A percentile compares a stretch with the other conserved stretches of the same genome.
Conservation (phyloP, 2,888 invertebrate genomes). For the Imbricaverruca yamaguchii region DNA sequence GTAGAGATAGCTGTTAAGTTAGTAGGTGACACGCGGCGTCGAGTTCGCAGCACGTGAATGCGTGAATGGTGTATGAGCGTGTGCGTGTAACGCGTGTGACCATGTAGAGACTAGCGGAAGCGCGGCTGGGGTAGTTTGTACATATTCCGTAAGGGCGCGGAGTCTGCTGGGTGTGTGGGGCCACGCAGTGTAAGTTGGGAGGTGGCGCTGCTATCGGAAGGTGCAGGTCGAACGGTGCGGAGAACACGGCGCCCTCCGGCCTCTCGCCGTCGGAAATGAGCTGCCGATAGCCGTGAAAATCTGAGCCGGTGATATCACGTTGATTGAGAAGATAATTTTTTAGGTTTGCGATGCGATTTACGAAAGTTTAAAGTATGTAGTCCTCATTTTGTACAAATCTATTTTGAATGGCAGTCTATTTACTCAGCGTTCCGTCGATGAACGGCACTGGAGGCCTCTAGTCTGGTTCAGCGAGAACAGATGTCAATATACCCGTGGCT, state of each 20-base stretch:
- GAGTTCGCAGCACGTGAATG: too few relatives aligned
- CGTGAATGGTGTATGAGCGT: too few relatives aligned
- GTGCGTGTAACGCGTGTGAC: too few relatives aligned
- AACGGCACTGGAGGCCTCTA: not conserved
- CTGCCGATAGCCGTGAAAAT: not conserved
- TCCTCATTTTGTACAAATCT: constrained; percentile 12
- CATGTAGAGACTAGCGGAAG: not conserved
- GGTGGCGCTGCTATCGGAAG: too few relatives aligned
- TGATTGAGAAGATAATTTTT: not conserved
- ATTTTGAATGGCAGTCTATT: constrained; percentile 3
- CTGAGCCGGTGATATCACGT: not conserved
- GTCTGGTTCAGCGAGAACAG: not conserved
- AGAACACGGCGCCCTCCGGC: not conserved
- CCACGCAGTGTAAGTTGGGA: not conserved
- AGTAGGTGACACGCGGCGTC: too few relatives aligned
- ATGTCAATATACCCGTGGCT: constrained; percentile 10
- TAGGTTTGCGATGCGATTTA: not conserved
- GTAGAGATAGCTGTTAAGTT: too few relatives aligned
- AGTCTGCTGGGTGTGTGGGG: not conserved
- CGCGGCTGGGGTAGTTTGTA: not conserved
- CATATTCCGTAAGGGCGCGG: not conserved
- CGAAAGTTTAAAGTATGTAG: not conserved
- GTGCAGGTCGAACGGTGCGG: too few relatives aligned
- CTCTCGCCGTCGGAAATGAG: not conserved
- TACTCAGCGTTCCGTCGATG: not conserved